A percentile compares a stretch with the other conserved stretches of the same genome.
phyloP scores from a whole-genome alignment of 2,113 vertebrate genomes.

The Heterotis niloticus region DNA sequence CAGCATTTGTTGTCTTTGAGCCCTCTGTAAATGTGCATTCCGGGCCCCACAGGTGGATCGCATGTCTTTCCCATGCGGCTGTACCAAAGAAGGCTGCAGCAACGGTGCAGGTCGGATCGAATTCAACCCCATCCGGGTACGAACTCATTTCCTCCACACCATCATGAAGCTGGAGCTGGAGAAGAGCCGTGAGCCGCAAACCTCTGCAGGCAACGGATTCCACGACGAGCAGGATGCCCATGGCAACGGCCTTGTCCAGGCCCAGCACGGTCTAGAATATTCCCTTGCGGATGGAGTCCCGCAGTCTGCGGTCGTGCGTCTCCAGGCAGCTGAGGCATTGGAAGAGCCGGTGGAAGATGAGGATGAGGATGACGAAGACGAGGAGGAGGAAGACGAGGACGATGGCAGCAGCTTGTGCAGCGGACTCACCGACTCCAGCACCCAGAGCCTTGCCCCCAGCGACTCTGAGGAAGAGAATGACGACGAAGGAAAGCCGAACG shows the following conservation, averaged over 20 bases:
- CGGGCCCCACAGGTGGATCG: constrained; percentile 85
- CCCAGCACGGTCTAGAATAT: constrained; percentile 80
- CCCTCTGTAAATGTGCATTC: neutral
- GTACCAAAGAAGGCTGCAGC: constrained; percentile 96
- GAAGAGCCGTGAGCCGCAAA: constrained; percentile 86
- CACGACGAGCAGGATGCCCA: constrained; percentile 71
- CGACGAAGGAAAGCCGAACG: constrained; percentile 72
- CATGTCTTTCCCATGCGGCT: constrained; percentile 97
- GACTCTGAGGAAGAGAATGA: constrained; percentile 90
- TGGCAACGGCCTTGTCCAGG: constrained; percentile 68
- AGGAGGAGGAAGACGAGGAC: constrained; percentile 67
- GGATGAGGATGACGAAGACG: constrained; percentile 77
- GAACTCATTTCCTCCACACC: constrained; percentile 98
- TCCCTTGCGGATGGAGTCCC: constrained; percentile 75
- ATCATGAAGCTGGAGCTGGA: constrained; percentile 98
- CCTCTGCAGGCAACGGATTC: constrained; percentile 76
- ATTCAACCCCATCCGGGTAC: constrained; percentile 97
- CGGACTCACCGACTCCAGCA: constrained; percentile 91
- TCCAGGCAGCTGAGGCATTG: constrained; percentile 78
- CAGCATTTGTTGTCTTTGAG: neutral
- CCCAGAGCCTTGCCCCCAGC: constrained; percentile 88
- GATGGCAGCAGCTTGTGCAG: constrained; percentile 95
- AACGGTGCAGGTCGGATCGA: constrained; percentile 94
- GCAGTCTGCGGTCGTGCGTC: constrained; percentile 76
- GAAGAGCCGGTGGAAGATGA: constrained; percentile 84